These are phyloP conservation scores for Ecliptopera silaceata DNA, from an alignment of 2,888 invertebrate genomes.

Conservation along the genomic window DNA sequence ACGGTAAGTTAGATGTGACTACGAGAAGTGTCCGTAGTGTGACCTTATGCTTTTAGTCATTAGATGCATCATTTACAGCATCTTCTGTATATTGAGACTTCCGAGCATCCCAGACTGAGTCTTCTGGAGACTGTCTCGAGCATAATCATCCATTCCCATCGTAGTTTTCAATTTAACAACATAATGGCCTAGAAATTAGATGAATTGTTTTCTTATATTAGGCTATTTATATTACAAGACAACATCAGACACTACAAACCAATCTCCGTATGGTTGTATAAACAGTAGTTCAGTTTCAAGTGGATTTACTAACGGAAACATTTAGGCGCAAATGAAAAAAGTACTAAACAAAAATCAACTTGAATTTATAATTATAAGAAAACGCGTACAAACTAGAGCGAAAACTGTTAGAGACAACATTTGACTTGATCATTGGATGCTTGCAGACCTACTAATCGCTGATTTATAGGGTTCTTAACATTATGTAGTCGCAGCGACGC, in stretches of 20 bases:
- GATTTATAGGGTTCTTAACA: too few species aligned
- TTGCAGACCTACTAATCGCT: constrained; percentile 1
- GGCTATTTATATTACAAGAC: constrained; percentile 39
- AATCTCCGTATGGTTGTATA: neutral
- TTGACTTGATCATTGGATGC: constrained; percentile 13
- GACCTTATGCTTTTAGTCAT: constrained; percentile 70
- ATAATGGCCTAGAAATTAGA: constrained; percentile 63
- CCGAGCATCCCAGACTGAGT: constrained; percentile 60
- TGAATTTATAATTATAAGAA: too few species aligned
- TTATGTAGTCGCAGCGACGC: too few species aligned
- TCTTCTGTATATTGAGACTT: constrained; percentile 57
- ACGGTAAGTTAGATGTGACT: constrained; percentile 78
- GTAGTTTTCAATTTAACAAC: constrained; percentile 64
- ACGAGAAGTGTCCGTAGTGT: constrained; percentile 66
- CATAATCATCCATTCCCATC: constrained; percentile 68
- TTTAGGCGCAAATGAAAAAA: neutral
- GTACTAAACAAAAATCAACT: neutral
- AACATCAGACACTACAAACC: constrained; percentile 16
- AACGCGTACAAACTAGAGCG: neutral
- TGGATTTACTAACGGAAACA: neutral
- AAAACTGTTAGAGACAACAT: constrained; percentile 4
- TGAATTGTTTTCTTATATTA: constrained; percentile 53
- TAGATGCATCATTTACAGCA: constrained; percentile 73
- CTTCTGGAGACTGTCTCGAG: constrained; percentile 61
- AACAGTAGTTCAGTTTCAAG: neutral